Evolutionary conservation across 53 echinoderm and acorn worm species (phyloP).

Genomic region (Astropecten irregularis): DNA sequence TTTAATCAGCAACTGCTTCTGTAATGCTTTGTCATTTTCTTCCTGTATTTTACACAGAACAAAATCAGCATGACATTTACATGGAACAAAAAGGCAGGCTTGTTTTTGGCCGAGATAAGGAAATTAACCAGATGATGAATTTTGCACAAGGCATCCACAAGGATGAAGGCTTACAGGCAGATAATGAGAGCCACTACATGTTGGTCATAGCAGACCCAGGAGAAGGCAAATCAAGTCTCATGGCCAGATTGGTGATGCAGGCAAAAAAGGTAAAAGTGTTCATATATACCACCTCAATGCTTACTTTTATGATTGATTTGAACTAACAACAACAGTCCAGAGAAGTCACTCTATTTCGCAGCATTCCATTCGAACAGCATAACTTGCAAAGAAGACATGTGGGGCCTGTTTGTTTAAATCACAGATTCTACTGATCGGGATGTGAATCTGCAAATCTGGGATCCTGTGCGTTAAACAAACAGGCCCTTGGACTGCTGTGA

Average conservation of each 20-base stretch:
- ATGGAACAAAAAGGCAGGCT: conserved; percentile 89
- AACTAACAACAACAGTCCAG: no score
- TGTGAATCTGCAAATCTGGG: no score
- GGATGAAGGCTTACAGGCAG: conserved; percentile 12
- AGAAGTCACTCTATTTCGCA: no score
- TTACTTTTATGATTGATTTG: no score
- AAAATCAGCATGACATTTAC: conserved; percentile 71
- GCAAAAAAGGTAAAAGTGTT: conserved; percentile 70
- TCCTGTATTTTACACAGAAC: conserved; percentile 58
- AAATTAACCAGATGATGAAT: conserved; percentile 62
- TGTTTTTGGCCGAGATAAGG: conserved; percentile 81
- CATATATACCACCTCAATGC: background rate
- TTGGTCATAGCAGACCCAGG: conserved; percentile 88
- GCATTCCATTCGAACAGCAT: no score
- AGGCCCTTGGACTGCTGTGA: no score
- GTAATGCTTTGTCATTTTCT: no score
- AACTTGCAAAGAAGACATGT: background rate
- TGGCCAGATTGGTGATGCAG: conserved; percentile 84
- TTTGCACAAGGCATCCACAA: conserved; percentile 60
- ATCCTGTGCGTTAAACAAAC: no score
- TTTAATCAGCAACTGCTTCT: no score
- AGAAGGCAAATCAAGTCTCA: conserved; percentile 85
- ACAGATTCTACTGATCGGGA: no score
- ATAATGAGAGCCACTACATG: conserved; percentile 45
- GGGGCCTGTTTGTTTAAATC: no score